Evolutionary conservation across 2,888 invertebrate genomes (phyloP).

Genomic region (Argynnis bischoffii): DNA sequence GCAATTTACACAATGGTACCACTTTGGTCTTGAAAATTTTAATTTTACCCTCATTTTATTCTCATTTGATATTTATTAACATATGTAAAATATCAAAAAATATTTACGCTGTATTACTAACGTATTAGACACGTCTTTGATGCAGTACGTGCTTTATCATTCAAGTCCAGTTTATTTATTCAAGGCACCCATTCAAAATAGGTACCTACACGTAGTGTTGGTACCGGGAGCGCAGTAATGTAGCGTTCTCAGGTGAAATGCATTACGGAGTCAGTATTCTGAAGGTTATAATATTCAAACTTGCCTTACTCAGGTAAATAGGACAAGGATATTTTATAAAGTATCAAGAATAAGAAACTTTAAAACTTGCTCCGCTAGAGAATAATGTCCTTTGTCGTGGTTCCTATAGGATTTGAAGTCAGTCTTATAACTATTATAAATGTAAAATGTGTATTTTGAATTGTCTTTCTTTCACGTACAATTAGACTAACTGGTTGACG

Average conservation of each 20-base stretch:
- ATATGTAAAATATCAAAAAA: no score
- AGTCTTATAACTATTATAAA: no score
- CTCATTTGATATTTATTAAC: no score
- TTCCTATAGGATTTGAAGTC: background rate
- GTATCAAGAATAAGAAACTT: constrained; percentile 5
- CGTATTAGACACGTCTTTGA: no score
- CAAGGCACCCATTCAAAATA: constrained; percentile 23
- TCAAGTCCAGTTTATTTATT: constrained; percentile 31
- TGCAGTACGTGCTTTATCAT: constrained; percentile 14
- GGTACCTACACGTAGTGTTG: constrained; percentile 15
- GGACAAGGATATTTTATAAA: constrained; percentile 25
- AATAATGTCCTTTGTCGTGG: background rate
- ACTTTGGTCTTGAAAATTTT: no score
- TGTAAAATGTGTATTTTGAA: no score
- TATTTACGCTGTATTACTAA: no score
- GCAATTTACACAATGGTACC: no score
- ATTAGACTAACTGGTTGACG: no score
- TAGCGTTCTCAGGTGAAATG: constrained; percentile 27
- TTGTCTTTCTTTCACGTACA: no score
- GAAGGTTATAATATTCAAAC: constrained; percentile 20
- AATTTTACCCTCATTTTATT: no score
- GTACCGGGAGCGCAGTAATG: constrained; percentile 16
- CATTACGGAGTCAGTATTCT: constrained; percentile 30
- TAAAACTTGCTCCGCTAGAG: background rate
- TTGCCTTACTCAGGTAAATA: constrained; percentile 22